Evolutionary conservation across 92 coral and sea anemone species (phyloP).

Genomic region (Epizoanthus stellaris): DNA sequence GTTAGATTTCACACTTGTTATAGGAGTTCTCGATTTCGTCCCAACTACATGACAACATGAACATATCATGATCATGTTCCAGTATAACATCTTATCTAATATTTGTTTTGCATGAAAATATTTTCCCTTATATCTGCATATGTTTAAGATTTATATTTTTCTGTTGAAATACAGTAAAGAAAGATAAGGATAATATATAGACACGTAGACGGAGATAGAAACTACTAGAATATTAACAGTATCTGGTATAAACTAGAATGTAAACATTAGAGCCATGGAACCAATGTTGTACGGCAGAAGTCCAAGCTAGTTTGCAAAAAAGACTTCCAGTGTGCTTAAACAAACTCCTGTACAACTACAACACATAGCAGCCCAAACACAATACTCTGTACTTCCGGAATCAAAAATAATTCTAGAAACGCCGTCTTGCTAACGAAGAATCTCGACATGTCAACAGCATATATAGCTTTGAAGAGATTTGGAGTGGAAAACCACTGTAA

Average conservation of each 20-base stretch:
- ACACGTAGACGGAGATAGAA: background rate
- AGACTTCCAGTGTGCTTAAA: background rate
- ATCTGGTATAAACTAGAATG: background rate
- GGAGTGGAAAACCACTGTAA: conserved; percentile 18
- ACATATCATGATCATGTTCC: too few relatives aligned
- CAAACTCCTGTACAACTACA: background rate
- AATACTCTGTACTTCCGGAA: conserved; percentile 32
- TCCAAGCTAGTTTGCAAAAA: background rate
- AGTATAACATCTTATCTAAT: background rate
- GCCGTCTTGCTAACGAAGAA: background rate
- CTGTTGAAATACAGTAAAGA: background rate
- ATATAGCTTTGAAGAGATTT: background rate
- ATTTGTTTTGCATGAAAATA: background rate
- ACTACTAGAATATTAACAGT: background rate
- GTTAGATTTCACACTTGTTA: background rate
- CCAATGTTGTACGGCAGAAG: background rate
- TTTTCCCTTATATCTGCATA: background rate
- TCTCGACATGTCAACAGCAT: conserved; percentile 27
- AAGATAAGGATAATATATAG: background rate
- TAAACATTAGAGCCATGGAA: background rate
- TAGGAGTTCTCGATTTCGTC: too few relatives aligned
- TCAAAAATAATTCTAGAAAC: conserved; percentile 9
- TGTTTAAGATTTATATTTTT: background rate
- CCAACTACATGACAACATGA: background rate
- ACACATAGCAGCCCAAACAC: background rate